These are phyloP conservation scores for Drosophila suboccidentalis DNA, from an alignment of 2,888 invertebrate species.

Conservation along the genomic window DNA sequence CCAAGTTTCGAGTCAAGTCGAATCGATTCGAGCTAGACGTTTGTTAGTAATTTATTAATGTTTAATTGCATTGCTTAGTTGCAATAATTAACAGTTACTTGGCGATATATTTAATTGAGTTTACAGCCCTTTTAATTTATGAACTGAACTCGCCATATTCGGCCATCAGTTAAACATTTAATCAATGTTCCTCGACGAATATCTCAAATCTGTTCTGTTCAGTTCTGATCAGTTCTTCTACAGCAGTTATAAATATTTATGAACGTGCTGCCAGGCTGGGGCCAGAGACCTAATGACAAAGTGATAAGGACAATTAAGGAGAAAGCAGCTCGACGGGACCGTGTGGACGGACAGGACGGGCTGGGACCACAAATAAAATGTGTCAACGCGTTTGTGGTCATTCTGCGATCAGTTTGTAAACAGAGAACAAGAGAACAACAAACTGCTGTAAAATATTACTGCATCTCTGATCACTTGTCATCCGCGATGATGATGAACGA, in stretches of 20 bases:
- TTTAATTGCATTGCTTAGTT: constrained; percentile 53
- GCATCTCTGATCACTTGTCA: constrained; percentile 80
- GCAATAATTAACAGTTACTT: constrained; percentile 70
- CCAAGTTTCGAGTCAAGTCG: neutral
- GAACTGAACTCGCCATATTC: constrained; percentile 71
- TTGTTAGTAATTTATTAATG: constrained; percentile 61
- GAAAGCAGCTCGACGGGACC: constrained; percentile 58
- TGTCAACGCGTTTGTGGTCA: constrained; percentile 65
- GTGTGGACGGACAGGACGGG: neutral
- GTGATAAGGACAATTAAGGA: constrained; percentile 81
- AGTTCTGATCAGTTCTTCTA: constrained; percentile 14
- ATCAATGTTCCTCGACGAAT: constrained; percentile 70
- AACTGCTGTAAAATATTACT: constrained; percentile 80
- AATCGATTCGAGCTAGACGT: neutral
- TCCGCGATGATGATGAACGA: constrained; percentile 77
- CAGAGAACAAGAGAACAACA: constrained; percentile 34
- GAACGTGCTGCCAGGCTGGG: constrained; percentile 20
- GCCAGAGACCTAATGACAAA: constrained; percentile 72
- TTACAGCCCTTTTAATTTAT: constrained; percentile 74
- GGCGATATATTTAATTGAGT: constrained; percentile 75
- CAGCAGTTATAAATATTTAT: constrained; percentile 71
- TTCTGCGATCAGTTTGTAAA: constrained; percentile 71
- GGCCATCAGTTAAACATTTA: constrained; percentile 73
- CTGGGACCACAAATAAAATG: constrained; percentile 63
- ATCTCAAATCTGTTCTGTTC: constrained; percentile 69